Evolutionary conservation across 2,888 invertebrate species (phyloP), one percentile per base, ranked within the genome.

Genomic region (Cerastoderma edule): DNA sequence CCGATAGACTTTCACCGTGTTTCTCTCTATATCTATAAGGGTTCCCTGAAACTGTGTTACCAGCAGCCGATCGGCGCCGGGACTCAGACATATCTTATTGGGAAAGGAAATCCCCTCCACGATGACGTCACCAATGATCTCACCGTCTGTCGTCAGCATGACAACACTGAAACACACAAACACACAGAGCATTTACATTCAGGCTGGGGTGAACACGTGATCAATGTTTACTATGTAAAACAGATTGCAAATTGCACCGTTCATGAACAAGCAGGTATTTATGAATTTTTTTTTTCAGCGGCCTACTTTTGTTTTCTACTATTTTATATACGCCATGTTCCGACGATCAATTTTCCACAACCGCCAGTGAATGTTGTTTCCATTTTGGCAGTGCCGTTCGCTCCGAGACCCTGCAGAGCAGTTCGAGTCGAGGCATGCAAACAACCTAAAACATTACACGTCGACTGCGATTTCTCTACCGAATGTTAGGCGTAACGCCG

Each of bases 41-140:
- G 83, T 78, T 19, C 83, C 78, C 64, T 84, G 84, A 44, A 83
- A 79, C 71, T 84, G 84, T 10, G 84, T 84, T 0, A 84, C 80
- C 5, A 84, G 72, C 65, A 84, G 63, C 39, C 79, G 75, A 67
- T 84, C 84, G 0, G 78, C 80, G 32, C 72, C 74, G 10, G 84
- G 79, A 67, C 78, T 80, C 22, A 84, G 69, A 54, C 80, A 80
- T 10, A 84, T 80, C 63, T 84, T 84, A 60, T 83, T 83, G 3
- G 84, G 84, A 67, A 80, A 79, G 2, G 83, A 80, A 27, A 84
- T 84, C 10, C 84, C 84, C 67, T 84, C 84, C 4, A 73, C 57
- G 10, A 84, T 83, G 35, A 84, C 66, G 50, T 84, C 83, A 1
- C 83, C 83, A 19, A 80, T 67, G 44, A 80, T 57, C 35, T 84